Evolutionary conservation across 2,797 vertebrate species (phyloP).

Genomic region (Syngnathus rostellatus): DNA sequence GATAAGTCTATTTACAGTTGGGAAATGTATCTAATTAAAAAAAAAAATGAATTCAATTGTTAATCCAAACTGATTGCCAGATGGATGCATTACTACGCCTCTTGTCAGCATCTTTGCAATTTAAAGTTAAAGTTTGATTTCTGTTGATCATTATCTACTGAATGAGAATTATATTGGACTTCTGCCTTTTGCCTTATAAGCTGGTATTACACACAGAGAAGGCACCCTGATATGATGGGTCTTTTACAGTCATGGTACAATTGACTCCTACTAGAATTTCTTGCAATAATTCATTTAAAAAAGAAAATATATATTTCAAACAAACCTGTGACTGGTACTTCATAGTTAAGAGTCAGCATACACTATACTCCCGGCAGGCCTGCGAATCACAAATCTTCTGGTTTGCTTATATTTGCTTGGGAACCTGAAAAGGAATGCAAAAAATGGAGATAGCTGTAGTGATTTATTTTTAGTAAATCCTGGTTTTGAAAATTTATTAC

Average conservation of each 20-base stretch:
- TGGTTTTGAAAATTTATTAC: not conserved
- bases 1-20: not conserved
- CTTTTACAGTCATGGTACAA: not conserved
- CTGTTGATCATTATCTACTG: not conserved
- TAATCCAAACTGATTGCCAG: too few species aligned
- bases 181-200: not conserved
- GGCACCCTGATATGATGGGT: not conserved
- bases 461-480: not conserved
- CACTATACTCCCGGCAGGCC: not conserved
- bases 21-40: not conserved
- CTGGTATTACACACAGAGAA: not conserved
- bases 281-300: not conserved
- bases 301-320: not conserved
- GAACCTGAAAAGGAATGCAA: slow-evolving; percentile 4
- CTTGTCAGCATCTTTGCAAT: not conserved
- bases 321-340: slow-evolving; percentile 6
- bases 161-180: not conserved
- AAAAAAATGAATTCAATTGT: not conserved
- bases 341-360: not conserved
- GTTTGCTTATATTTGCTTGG: not conserved
- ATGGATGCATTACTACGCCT: too few species aligned
- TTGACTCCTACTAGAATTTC: not conserved
- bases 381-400: slow-evolving; percentile 2
- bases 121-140: not conserved
- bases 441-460: not conserved